Evolutionary conservation across 2,797 vertebrate species (phyloP).

Genomic region (Characodon lateralis): DNA sequence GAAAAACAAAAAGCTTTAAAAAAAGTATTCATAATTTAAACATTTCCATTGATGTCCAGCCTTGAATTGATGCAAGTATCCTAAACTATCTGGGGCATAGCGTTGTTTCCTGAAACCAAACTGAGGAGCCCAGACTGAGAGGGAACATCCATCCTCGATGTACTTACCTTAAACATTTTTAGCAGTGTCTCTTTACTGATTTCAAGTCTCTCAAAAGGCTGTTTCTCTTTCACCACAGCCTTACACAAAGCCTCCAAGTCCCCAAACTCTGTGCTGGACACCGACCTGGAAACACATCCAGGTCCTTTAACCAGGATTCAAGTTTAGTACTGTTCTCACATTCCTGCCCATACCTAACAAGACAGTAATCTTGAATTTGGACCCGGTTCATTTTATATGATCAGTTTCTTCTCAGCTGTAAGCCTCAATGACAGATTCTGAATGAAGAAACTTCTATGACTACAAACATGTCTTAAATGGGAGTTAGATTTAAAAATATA

Average conservation of each 20-base stretch:
- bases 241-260: conserved; percentile 86
- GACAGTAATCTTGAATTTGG: not conserved
- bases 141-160: not conserved
- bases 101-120: not conserved
- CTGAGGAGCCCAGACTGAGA: no score
- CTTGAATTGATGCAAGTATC: not conserved
- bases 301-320: not conserved
- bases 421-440: no score
- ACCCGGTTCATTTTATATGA: not conserved
- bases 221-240: conserved; percentile 90
- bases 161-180: conserved; percentile 93
- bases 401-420: no score
- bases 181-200: conserved; percentile 89
- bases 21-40: not conserved
- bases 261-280: conserved; percentile 90
- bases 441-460: no score
- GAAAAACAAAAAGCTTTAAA: not conserved
- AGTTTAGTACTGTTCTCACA: not conserved
- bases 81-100: not conserved
- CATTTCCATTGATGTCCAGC: no score
- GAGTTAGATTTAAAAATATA: not conserved
- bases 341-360: not conserved
- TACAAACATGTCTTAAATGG: not conserved
- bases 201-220: conserved; percentile 93
- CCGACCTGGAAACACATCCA: conserved; percentile 73